phyloP scores from a whole-genome alignment of 2,113 vertebrate species.

The Melanostigma gelatinosum region DNA sequence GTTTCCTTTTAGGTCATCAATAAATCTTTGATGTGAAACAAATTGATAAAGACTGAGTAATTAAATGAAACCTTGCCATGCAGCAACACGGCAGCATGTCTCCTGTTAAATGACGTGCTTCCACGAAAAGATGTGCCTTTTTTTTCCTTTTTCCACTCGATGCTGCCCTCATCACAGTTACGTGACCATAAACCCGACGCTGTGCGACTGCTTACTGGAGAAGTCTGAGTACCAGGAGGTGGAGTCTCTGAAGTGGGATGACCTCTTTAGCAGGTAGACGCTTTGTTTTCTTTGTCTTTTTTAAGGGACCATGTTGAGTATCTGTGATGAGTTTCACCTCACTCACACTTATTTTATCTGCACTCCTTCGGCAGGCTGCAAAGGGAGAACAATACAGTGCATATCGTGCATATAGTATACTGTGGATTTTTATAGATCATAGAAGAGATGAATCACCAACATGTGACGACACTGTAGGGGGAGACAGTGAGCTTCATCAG shows the following conservation, averaged over 20 bases:
- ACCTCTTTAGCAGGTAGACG: constrained; percentile 90
- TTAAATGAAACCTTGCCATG: constrained; percentile 1
- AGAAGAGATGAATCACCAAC: neutral
- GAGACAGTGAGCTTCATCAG: neutral
- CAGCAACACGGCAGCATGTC: constrained; percentile 5
- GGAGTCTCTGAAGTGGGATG: constrained; percentile 90
- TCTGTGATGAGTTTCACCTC: neutral
- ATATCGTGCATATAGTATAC: neutral
- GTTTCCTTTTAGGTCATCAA: constrained; percentile 11
- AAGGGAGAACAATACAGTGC: too few species aligned
- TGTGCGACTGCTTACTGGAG: constrained; percentile 94
- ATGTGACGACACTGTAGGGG: neutral
- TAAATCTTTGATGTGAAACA: constrained; percentile 1
- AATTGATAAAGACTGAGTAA: constrained; percentile 11
- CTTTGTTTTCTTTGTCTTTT: neutral
- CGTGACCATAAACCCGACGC: constrained; percentile 88
- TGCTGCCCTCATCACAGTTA: constrained; percentile 78
- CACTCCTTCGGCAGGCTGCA: too few species aligned
- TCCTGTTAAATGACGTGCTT: neutral
- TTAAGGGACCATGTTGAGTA: neutral
- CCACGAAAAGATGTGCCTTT: neutral
- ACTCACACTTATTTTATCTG: neutral
- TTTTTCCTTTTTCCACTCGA: neutral
- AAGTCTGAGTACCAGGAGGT: constrained; percentile 90
- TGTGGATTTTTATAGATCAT: neutral